Base-by-base conservation (phyloP, 2,113 vertebrate genomes). In the Odontesthes bonariensis region DNA sequence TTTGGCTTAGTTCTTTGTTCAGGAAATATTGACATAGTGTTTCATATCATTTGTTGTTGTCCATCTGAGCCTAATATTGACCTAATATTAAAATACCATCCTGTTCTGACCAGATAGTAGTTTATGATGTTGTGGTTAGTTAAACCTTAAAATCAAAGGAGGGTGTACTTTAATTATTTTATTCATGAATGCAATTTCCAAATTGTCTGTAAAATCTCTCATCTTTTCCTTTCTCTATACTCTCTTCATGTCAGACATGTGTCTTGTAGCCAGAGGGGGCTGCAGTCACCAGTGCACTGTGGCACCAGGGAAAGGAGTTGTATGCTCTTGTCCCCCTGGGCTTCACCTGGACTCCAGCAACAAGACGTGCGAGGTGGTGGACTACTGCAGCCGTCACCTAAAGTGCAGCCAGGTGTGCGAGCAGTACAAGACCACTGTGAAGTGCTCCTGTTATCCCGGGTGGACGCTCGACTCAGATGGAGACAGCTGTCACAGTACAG, bases 341-440 rank as follows among this genome's bases (percentile, higher is more conserved):
- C 93, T 97, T 83, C 94, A 95, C 73, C 94, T 99, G 31, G 92
- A 90, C 72, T 46, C 81, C 68, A 96, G 98, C 90, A 98, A 98
- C 91, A 97, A 95, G 89, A 98, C 96, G 0, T 99, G 98, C 85
- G 95, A 98, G 89, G 84, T 95, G 67, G 93, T 97, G 86, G 97
- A 99, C 95, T 98, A 97, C 75, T 99, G 98, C 82, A 93, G 89
- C 85, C 95, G 79, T 59, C 98, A 99, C 87, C 93, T 97, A 0
- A 98, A 94, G 84, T 99, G 98, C 71, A 98, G 96, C 81, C 98
- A 99, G 93, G 94, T 96, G 76, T 99, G 98, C 71, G 97, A 99
- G 77, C 98, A 99, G 86, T 95, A 96, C 81, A 99, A 99, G 88
- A 96, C 96, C 75, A 94, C 91, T 0, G 96, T 99, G 75, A 99